These are phyloP conservation scores for Hippocampus comes DNA, from an alignment of 2,113 vertebrate genomes.

Conservation along the genomic window DNA sequence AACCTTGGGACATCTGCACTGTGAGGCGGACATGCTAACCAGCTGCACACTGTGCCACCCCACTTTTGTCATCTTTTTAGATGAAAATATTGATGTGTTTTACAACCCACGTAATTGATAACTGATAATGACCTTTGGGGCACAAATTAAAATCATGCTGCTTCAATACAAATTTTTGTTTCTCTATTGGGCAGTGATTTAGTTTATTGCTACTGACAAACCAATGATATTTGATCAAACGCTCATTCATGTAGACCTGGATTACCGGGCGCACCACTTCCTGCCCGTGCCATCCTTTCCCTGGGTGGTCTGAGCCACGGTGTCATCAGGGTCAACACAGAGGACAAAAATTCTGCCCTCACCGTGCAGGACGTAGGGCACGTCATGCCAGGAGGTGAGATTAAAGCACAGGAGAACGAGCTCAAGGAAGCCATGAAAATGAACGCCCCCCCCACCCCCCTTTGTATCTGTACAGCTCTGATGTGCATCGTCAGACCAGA, in stretches of 20 bases:
- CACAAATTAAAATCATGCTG: not conserved
- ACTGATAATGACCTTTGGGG: not conserved
- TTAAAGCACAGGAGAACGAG: not conserved
- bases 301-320: slow-evolving; percentile 92
- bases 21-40: no score
- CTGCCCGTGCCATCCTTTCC: slow-evolving; percentile 91
- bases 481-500: slow-evolving; percentile 95
- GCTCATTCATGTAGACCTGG: slow-evolving; percentile 78
- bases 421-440: not conserved
- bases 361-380: slow-evolving; percentile 97
- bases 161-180: not conserved
- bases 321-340: slow-evolving; percentile 94
- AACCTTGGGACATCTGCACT: no score
- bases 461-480: slow-evolving; percentile 73
- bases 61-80: no score
- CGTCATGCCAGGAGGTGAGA: slow-evolving; percentile 95
- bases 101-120: not conserved
- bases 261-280: slow-evolving; percentile 86
- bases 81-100: not conserved
- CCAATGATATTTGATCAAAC: not conserved
- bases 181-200: not conserved
- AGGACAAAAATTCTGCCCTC: slow-evolving; percentile 96
- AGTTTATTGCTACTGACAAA: not conserved
- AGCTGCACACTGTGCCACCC: no score
- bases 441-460: no score